Evolutionary conservation across 2,888 invertebrate genomes (phyloP).

Genomic region (Ormyrus labotus): DNA sequence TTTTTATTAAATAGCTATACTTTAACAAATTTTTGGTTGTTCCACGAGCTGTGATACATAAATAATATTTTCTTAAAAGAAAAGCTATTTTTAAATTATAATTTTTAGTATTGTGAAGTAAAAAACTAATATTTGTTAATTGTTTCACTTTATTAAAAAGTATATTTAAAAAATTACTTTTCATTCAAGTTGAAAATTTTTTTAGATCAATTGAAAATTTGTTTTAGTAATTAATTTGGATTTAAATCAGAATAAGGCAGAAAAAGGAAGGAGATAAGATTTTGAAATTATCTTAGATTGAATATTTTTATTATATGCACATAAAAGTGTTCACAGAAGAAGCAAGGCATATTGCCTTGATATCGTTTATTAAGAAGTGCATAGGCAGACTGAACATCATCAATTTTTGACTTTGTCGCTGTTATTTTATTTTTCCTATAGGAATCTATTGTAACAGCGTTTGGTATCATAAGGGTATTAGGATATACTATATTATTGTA

Average conservation of each 20-base stretch:
- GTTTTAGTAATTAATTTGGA: constrained; percentile 32
- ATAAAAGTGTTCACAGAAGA: constrained; percentile 23
- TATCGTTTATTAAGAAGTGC: constrained; percentile 8
- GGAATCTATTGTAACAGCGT: constrained; percentile 40
- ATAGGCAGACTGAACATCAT: constrained; percentile 45
- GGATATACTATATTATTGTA: constrained; percentile 46
- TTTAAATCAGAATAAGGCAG: no score
- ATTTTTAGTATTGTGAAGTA: neutral
- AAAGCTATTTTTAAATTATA: constrained; percentile 17
- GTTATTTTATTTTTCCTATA: constrained; percentile 50
- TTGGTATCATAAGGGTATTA: constrained; percentile 55
- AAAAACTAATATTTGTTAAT: neutral
- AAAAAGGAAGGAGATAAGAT: neutral
- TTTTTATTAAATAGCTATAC: constrained; percentile 19
- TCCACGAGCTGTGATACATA: constrained; percentile 31
- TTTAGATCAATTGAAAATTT: constrained; percentile 37
- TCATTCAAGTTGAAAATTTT: constrained; percentile 26
- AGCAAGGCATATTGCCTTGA: constrained; percentile 11
- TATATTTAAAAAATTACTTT: constrained; percentile 32
- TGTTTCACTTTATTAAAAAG: neutral
- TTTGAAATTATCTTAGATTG: constrained; percentile 24
- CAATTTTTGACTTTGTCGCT: constrained; percentile 52
- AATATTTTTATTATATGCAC: constrained; percentile 22
- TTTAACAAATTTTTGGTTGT: constrained; percentile 42
- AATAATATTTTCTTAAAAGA: constrained; percentile 10